Evolutionary conservation across 2,113 vertebrate genomes (phyloP).

Genomic region (Anarhynchus alexandrinus): DNA sequence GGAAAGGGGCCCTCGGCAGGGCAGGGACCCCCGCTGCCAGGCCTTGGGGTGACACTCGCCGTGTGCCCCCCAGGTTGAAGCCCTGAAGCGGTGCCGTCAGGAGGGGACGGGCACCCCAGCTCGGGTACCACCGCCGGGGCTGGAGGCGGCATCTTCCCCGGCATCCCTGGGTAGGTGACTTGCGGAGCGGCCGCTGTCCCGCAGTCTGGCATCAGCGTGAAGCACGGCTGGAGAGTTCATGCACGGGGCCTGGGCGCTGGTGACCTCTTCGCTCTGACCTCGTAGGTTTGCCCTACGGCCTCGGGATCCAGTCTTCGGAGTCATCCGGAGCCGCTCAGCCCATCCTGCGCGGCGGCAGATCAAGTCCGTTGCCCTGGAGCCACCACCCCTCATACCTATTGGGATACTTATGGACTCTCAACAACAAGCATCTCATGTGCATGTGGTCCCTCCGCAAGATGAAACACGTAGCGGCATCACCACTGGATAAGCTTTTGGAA

Average conservation of each 20-base stretch:
- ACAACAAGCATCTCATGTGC: not conserved
- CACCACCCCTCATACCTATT: fast-evolving
- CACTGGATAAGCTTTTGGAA: fast-evolving
- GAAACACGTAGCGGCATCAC: fast-evolving
- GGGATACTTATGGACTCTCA: fast-evolving
- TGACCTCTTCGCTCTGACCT: not conserved
- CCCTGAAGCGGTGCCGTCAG: not conserved
- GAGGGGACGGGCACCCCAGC: not conserved
- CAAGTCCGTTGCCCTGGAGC: fast-evolving
- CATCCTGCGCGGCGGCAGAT: fast-evolving
- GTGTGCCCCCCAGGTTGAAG: not conserved
- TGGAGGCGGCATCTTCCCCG: not conserved
- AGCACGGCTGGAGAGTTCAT: fast-evolving
- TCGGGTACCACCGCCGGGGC: not conserved
- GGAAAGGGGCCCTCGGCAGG: not conserved
- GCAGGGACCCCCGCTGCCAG: not conserved
- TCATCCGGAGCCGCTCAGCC: fast-evolving
- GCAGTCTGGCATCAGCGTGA: fast-evolving
- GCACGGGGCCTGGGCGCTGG: fast-evolving
- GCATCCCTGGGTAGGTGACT: not conserved
- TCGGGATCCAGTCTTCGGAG: fast-evolving
- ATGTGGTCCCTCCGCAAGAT: not conserved
- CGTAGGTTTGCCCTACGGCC: fast-evolving
- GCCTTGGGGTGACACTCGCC: not conserved
- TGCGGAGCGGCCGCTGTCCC: fast-evolving